Evolutionary conservation across 2,113 vertebrate species (phyloP), one percentile per base, ranked within the genome.

Genomic region (Cyanistes caeruleus): DNA sequence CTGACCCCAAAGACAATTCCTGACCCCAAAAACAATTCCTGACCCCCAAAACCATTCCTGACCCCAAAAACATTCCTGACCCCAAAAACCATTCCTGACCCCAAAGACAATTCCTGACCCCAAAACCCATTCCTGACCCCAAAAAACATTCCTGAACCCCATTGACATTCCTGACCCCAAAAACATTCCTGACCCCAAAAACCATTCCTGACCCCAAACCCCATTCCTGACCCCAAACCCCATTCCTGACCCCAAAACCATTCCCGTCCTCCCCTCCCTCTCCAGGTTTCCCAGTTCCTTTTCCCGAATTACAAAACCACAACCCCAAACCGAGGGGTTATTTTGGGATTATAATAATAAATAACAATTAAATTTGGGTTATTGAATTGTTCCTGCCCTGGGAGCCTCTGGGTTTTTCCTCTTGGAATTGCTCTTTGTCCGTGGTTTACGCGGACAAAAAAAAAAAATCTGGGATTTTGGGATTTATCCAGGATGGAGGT

Each of bases 31-130:
- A 3, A 4, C 0, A 19, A 39, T 39, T 52, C 46, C 18, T 4
- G 2, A 69, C 19, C 35, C 35, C 35, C 5, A 16, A 4, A 3
- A 5, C 0, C 25, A 39, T 39, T 52, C 46, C 18, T 3, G 1
- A 69, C 19, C 35, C 48, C 13, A 39, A 17, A 64, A 41, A 39
- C 7, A 12, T 44, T 33, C 41, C 43, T 2, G 15, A 18, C 19
- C 62, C 13, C 9, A 33, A 62, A 44, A 8, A 8, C 17, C 13
- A 12, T 44, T 33, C 41, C 43, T 3, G 15, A 18, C 19, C 62
- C 13, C 9, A 33, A 63, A 44, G 8, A 2, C 31, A 13, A 30
- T 62, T 59, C 23, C 35, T 3, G 10, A 18, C 25, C 5, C 25
- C 4, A 41, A 13, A 60, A 39, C 17, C 10, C 31, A 41, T 41